A percentile compares a stretch with the other conserved stretches of the same genome.
These are phyloP conservation scores for Orussus abietinus DNA, from an alignment of 1,140 invertebrate species.

Conservation along the genomic window DNA sequence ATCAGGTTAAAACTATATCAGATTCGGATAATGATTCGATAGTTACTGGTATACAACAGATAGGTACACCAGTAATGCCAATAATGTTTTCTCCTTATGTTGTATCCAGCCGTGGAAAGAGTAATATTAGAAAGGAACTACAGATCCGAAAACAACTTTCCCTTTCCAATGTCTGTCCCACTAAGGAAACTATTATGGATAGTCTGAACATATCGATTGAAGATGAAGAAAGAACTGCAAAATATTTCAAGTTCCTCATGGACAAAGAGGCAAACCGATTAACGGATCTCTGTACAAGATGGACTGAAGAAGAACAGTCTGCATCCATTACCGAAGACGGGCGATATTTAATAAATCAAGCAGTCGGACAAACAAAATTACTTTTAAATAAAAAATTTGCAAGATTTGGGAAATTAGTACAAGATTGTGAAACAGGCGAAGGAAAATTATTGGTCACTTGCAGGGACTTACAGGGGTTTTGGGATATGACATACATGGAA, in stretches of 20 bases:
- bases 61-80: conserved; percentile 14
- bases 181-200: conserved; percentile 42
- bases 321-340: conserved; percentile 46
- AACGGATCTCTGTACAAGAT: conserved; percentile 44
- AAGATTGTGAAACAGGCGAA: conserved; percentile 58
- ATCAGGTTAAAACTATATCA: not conserved
- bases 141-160: conserved; percentile 29
- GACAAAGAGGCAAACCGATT: conserved; percentile 52
- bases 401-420: conserved; percentile 62
- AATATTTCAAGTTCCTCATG: conserved; percentile 56
- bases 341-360: conserved; percentile 61
- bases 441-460: conserved; percentile 61
- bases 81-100: conserved; percentile 38
- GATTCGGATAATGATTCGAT: conserved; percentile 2
- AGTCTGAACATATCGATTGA: conserved; percentile 43
- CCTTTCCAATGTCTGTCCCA: conserved; percentile 27
- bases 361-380: conserved; percentile 65
- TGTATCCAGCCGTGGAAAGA: conserved; percentile 47
- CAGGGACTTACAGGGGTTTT: conserved; percentile 71
- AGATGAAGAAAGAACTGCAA: conserved; percentile 48
- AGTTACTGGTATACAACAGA: conserved; percentile 4
- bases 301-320: conserved; percentile 37
- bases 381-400: conserved; percentile 66
- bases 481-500: conserved; percentile 71
- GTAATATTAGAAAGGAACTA: conserved; percentile 47